These are phyloP conservation scores for Caenorhabditis sp. DNA, from an alignment of 2,888 invertebrate species.

Conservation along the genomic window DNA sequence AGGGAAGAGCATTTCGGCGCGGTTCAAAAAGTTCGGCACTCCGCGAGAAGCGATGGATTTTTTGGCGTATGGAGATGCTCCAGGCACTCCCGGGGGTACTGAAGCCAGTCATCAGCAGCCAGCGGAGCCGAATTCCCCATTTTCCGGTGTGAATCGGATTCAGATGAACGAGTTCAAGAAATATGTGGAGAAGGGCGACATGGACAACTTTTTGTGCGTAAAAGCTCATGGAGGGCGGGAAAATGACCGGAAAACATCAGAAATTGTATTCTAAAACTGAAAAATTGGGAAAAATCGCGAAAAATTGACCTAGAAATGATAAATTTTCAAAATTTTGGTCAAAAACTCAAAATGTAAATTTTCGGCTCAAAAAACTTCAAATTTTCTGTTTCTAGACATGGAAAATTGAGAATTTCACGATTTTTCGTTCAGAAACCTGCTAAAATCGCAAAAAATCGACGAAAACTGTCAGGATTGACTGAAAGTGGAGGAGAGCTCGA, in stretches of 20 bases:
- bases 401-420: background rate
- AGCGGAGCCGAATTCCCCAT: constrained; percentile 63
- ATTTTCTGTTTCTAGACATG: background rate
- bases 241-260: background rate
- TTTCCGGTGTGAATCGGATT: constrained; percentile 60
- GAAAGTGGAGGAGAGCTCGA: no score
- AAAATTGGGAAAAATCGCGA: background rate
- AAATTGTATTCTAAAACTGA: background rate
- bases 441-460: no score
- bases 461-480: no score
- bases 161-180: constrained; percentile 70
- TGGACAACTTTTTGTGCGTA: constrained; percentile 64
- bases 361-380: background rate
- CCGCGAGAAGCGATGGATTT: constrained; percentile 66
- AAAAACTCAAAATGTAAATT: background rate
- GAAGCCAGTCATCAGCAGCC: background rate
- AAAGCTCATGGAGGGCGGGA: background rate
- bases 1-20: constrained; percentile 64
- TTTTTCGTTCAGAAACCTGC: background rate
- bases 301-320: background rate
- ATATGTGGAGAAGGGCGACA: constrained; percentile 64
- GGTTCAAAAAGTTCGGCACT: constrained; percentile 72
- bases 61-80: constrained; percentile 47
- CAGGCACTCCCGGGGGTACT: background rate
- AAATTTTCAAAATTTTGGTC: background rate